phyloP scores from a whole-genome alignment of 2,888 invertebrate species.

The Calephelis perditalis region DNA sequence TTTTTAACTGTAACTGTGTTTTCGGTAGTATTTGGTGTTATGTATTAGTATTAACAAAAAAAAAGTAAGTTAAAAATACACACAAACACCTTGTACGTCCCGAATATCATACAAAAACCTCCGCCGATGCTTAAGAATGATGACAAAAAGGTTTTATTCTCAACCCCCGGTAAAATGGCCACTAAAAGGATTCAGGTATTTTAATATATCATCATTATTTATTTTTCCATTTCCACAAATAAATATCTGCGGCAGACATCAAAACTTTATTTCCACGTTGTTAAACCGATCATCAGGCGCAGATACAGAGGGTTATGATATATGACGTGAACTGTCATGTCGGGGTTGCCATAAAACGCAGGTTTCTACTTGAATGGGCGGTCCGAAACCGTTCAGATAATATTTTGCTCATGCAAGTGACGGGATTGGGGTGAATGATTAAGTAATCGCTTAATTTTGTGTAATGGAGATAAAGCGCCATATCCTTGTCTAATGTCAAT shows the following conservation, averaged over 20 bases:
- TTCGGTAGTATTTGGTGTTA: too few species aligned
- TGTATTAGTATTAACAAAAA: too few species aligned
- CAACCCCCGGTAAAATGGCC: too few species aligned
- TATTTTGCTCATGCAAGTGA: constrained; percentile 41
- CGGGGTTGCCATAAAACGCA: constrained; percentile 44
- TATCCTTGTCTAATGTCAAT: too few species aligned
- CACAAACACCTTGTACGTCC: too few species aligned
- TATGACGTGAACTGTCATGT: constrained; percentile 38
- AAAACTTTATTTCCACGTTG: constrained; percentile 37
- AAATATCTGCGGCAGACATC: constrained; percentile 1
- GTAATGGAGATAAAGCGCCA: not conserved
- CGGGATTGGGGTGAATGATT: constrained; percentile 26
- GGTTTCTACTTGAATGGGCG: constrained; percentile 34
- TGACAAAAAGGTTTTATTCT: too few species aligned
- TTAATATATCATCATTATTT: constrained; percentile 21
- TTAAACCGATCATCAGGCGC: constrained; percentile 48
- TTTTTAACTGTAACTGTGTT: too few species aligned
- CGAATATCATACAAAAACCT: too few species aligned
- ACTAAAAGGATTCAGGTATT: too few species aligned
- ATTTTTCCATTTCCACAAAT: not conserved
- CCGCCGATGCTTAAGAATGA: too few species aligned
- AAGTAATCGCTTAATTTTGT: constrained; percentile 15
- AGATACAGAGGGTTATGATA: constrained; percentile 35
- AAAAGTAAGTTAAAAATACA: too few species aligned
- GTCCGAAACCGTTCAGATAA: constrained; percentile 42